Evolutionary conservation across 1,140 invertebrate species (phyloP).

Genomic region (Episyrphus balteatus): DNA sequence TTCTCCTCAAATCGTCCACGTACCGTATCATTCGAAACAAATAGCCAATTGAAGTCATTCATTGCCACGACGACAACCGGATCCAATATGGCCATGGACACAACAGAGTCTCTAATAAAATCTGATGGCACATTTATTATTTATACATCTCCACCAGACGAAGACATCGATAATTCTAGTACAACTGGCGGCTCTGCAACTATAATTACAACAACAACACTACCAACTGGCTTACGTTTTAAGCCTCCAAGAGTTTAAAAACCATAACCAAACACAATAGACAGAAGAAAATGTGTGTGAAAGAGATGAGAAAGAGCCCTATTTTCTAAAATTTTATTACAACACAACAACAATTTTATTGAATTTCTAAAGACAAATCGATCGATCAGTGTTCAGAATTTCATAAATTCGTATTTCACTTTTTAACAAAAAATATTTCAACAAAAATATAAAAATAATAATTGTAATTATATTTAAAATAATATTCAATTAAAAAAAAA

Average conservation of each 20-base stretch:
- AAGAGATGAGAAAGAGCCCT: no score
- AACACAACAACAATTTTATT: no score
- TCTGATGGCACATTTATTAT: neutral
- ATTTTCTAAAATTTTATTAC: no score
- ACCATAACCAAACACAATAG: no score
- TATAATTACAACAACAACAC: neutral
- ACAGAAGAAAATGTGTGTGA: no score
- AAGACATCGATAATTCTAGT: neutral
- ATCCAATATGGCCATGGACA: slow-evolving; percentile 17
- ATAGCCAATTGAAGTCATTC: neutral
- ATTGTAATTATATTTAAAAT: no score
- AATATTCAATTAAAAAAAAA: no score
- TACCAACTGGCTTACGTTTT: neutral
- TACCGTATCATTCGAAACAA: neutral
- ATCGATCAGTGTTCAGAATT: no score
- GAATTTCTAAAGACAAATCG: no score
- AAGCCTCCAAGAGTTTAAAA: neutral
- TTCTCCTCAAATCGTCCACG: slow-evolving; percentile 2
- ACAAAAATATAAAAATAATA: no score
- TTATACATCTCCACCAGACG: neutral
- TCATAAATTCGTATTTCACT: no score
- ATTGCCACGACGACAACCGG: neutral
- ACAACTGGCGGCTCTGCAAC: neutral
- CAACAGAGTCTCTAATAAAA: slow-evolving; percentile 7
- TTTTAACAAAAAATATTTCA: no score